phyloP scores from a whole-genome alignment of 1,140 invertebrate species.

The Diachasma alloeum region DNA sequence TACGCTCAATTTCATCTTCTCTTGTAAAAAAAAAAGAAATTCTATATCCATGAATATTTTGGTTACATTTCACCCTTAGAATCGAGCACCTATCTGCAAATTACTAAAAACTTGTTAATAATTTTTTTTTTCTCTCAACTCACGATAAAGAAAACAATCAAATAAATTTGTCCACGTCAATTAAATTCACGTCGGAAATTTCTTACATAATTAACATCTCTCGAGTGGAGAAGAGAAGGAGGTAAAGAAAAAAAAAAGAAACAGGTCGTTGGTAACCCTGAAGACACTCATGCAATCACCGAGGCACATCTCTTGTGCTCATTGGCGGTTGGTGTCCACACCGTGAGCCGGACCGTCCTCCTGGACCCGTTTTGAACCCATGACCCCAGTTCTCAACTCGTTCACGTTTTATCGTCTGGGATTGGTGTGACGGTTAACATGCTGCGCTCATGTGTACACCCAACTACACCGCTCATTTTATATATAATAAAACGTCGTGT shows the following conservation, averaged over 20 bases:
- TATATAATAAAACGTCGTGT: conserved; percentile 5
- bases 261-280: background rate
- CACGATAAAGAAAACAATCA: background rate
- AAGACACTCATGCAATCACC: conserved; percentile 38
- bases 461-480: background rate
- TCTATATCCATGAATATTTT: background rate
- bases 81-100: too few relatives aligned
- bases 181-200: background rate
- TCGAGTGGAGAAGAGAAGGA: background rate
- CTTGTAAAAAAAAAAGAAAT: background rate
- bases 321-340: conserved; percentile 49
- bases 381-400: conserved; percentile 15
- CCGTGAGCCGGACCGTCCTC: conserved; percentile 15
- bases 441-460: background rate
- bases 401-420: conserved; percentile 7
- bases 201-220: conserved; percentile 12
- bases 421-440: conserved; percentile 11
- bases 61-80: too few relatives aligned
- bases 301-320: conserved; percentile 38
- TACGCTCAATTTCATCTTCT: background rate
- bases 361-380: conserved; percentile 1
- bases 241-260: background rate
- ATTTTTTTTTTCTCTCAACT: too few relatives aligned
- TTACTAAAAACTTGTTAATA: too few relatives aligned
- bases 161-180: background rate